Evolutionary conservation across 2,888 invertebrate genomes (phyloP).

Genomic region (Mythimna vitellina): DNA sequence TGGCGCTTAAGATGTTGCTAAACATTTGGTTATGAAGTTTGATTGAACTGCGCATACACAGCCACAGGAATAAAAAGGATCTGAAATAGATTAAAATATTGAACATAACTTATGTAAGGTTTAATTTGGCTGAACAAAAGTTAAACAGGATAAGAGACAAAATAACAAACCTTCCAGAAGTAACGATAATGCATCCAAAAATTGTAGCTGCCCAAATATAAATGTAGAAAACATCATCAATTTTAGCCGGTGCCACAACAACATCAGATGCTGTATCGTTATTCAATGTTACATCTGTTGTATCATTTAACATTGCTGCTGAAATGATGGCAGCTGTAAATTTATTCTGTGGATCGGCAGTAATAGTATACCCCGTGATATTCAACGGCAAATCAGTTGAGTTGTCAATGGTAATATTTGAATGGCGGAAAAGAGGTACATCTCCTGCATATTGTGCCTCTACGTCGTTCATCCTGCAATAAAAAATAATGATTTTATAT

Average conservation of each 20-base stretch:
- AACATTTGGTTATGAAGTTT: slow-evolving; percentile 95
- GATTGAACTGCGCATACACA: slow-evolving; percentile 94
- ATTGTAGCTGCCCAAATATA: slow-evolving; percentile 91
- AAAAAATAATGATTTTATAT: not conserved
- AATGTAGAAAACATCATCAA: slow-evolving; percentile 83
- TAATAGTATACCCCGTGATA: slow-evolving; percentile 15
- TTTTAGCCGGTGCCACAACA: slow-evolving; percentile 52
- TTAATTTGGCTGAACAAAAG: not conserved
- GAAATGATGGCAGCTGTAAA: slow-evolving; percentile 21
- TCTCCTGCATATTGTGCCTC: slow-evolving; percentile 66
- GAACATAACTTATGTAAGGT: not conserved
- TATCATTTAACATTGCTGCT: slow-evolving; percentile 22
- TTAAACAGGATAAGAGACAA: not conserved
- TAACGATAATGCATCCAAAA: slow-evolving; percentile 90
- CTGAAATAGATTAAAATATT: slow-evolving; percentile 76
- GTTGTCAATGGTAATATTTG: slow-evolving; percentile 5
- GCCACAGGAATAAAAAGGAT: slow-evolving; percentile 93
- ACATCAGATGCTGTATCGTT: slow-evolving; percentile 14
- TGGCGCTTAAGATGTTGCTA: slow-evolving; percentile 93
- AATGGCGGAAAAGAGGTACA: slow-evolving; percentile 14
- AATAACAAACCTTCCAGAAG: slow-evolving; percentile 83
- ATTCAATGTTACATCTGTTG: not conserved
- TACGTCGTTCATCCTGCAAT: slow-evolving; percentile 85
- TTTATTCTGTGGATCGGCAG: slow-evolving; percentile 22
- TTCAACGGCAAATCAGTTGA: slow-evolving; percentile 19